Percentiles rank a stretch among this genome's conserved stretches.
Evolutionary conservation across 2,113 vertebrate genomes (phyloP).

Genomic region (Antechinus flavipes): DNA sequence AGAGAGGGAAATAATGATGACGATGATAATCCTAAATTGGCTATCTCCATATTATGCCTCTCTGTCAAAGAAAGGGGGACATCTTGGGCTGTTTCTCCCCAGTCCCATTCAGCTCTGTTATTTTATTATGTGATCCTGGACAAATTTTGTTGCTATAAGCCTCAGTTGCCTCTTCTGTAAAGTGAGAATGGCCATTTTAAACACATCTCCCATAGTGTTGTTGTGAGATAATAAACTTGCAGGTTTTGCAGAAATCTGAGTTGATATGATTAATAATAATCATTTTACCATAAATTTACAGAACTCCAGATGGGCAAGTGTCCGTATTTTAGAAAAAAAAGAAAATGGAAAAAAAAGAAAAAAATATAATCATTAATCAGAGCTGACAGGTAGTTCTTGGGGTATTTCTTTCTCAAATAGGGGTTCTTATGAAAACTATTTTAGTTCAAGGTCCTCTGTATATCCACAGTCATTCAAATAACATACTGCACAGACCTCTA

Average conservation of each 20-base stretch:
- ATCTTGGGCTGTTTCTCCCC: background rate
- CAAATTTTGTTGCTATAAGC: background rate
- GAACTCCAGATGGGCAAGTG: background rate
- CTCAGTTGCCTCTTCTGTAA: background rate
- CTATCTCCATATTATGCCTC: background rate
- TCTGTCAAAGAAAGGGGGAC: background rate
- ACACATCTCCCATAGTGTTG: background rate
- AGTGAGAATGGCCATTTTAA: background rate
- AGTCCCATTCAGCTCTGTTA: background rate
- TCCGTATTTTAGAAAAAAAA: background rate
- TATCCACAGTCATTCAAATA: background rate
- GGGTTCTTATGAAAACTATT: background rate
- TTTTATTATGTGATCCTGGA: background rate
- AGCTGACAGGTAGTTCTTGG: background rate
- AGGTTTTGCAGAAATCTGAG: background rate
- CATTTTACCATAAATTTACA: conserved; percentile 42
- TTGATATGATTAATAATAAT: conserved; percentile 3
- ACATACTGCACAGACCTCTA: background rate
- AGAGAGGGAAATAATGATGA: conserved; percentile 24
- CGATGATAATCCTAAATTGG: background rate
- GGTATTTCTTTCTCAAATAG: background rate
- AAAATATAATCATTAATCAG: background rate
- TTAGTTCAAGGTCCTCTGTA: background rate
- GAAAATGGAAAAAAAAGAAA: background rate
- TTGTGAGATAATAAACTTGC: background rate